Evolutionary conservation across 2,888 invertebrate species (phyloP).

Genomic region (Drymonia ruficornis): DNA sequence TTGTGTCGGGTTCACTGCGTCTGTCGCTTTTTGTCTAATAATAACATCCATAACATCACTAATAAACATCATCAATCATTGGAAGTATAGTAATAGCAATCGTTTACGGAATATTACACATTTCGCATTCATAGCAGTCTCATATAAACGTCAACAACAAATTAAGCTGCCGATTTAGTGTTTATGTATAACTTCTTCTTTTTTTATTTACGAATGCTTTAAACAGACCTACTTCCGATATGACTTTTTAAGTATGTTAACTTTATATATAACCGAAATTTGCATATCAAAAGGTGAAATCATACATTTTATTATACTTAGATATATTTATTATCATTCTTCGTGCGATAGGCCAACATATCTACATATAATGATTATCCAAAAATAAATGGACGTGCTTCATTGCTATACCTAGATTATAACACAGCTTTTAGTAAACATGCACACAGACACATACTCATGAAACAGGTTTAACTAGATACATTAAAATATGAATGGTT

Average conservation of each 20-base stretch:
- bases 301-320: neutral
- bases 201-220: neutral
- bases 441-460: conserved; percentile 12
- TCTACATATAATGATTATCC: conserved; percentile 6
- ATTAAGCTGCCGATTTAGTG: neutral
- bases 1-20: conserved; percentile 27
- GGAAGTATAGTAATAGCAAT: neutral
- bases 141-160: neutral
- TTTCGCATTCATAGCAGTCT: neutral
- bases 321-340: neutral
- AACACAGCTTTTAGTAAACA: conserved; percentile 16
- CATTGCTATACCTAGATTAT: conserved; percentile 25
- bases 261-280: neutral
- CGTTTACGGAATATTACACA: too few relatives aligned
- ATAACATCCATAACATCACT: neutral
- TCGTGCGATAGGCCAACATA: neutral
- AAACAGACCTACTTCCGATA: neutral
- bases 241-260: neutral
- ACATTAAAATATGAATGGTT: conserved; percentile 9
- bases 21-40: conserved; percentile 27
- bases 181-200: neutral
- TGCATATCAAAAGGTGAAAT: neutral
- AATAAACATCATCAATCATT: neutral
- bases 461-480: conserved; percentile 11
- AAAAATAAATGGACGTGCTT: conserved; percentile 21